Evolutionary conservation across 2,888 invertebrate species (phyloP), one percentile per base, ranked within the genome.

Genomic region (Leucania comma): DNA sequence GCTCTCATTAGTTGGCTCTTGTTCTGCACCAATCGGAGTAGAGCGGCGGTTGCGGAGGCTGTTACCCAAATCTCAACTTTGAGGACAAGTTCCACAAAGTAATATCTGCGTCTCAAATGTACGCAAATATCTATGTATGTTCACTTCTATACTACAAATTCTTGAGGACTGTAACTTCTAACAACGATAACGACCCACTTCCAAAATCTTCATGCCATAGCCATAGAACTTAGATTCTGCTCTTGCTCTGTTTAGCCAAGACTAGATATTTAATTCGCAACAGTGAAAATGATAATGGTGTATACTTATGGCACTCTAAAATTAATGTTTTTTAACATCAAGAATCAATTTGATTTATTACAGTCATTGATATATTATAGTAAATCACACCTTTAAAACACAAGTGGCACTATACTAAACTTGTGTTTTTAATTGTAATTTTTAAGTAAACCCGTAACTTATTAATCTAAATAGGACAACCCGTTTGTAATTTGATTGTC

Each of bases 1-100:
- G 88, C 87, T 88, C 92, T 93, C 90, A 91, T 91, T 93, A 93
- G 89, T 90, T 80, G 86, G 84, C 90, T 91, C 92, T 92, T 91
- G 90, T 92, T 85, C 87, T 87, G 81, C 81, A 84, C 85, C 80
- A 84, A 85, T 87, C 82, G 85, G 68, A 67, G 68, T 38, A 56
- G 51, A 56, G 83, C 85, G 86, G 86, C 89, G 87, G 90, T 1
- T n/a, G 46, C 46, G 9, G 46, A n/a, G 86, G 87, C 87, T 87
- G 81, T 83, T 75, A 70, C 83, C 75, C 74, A 78, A 85, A 85
- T 84, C 73, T 79, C 76, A 74, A 69, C 73, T 78, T 73, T 65
- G 63, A 60, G 32, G 60, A 58, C 3, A 59, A 54, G 54, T 42
- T 61, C 26, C 38, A 68, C 29, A n/a, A 64, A 58, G 53, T 62